Percentiles rank a stretch among this genome's conserved stretches.
Evolutionary conservation across 2,888 invertebrate species (phyloP).

Genomic region (Metacarcinus magister): DNA sequence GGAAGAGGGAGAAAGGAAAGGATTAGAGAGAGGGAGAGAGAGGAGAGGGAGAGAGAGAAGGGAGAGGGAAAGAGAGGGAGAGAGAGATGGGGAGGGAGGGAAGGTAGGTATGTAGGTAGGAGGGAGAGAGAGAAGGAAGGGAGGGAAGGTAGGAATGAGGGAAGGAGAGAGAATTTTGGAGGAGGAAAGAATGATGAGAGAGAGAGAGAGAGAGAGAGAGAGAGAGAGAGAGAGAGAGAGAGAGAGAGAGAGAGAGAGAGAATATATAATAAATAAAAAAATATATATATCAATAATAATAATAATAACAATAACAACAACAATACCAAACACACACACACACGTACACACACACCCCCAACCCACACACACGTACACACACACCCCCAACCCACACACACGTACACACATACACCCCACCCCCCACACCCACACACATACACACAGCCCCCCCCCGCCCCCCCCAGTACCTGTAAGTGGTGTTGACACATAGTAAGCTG

Average conservation of each 20-base stretch:
- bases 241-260: too few relatives aligned
- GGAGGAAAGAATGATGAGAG: background rate
- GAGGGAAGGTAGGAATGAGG: background rate
- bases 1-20: background rate
- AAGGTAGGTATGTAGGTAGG: too few relatives aligned
- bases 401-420: background rate
- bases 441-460: background rate
- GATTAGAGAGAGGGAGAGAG: too few relatives aligned
- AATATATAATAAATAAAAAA: background rate
- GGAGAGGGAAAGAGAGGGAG: too few relatives aligned
- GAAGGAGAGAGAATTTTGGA: background rate
- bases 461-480: background rate
- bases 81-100: too few relatives aligned
- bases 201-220: background rate
- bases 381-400: background rate
- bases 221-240: background rate
- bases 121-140: background rate
- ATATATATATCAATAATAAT: background rate
- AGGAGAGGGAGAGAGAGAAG: too few relatives aligned
- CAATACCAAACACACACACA: too few relatives aligned
- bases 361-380: too few relatives aligned
- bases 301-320: background rate
- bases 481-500: constrained; percentile 76
- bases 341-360: too few relatives aligned
- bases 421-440: background rate